Conservation (phyloP, 2,888 invertebrate genomes). For the Sussaba pulchella region DNA sequence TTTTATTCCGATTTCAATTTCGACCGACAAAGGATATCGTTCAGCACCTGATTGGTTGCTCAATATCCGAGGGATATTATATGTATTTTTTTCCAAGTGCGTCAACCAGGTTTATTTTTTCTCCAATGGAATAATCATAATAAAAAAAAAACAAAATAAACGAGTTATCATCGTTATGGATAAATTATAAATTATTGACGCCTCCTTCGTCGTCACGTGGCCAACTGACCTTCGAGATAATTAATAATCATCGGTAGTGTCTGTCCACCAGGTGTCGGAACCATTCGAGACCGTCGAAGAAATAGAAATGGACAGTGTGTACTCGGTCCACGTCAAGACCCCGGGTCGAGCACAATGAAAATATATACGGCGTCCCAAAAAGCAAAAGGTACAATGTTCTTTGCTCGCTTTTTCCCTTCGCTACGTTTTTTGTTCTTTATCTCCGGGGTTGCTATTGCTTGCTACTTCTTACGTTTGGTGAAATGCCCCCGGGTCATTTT, state of each 20-base stretch:
- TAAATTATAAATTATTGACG: constrained; percentile 5
- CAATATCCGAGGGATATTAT: no score
- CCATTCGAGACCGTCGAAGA: constrained; percentile 48
- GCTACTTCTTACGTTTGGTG: constrained; percentile 46
- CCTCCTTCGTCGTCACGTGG: constrained; percentile 1
- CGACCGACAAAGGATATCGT: background rate
- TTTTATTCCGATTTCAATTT: background rate
- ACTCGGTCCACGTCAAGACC: constrained; percentile 63
- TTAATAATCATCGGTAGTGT: constrained; percentile 56
- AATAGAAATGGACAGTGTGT: constrained; percentile 59
- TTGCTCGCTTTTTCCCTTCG: constrained; percentile 46
- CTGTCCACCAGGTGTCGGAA: constrained; percentile 41
- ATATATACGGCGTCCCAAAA: constrained; percentile 61
- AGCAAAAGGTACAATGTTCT: constrained; percentile 47
- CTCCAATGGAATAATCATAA: no score
- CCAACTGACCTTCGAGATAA: constrained; percentile 37
- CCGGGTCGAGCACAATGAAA: constrained; percentile 61
- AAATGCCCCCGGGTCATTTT: constrained; percentile 67
- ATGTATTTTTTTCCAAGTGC: no score
- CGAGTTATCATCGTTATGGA: background rate
- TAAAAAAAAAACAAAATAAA: background rate
- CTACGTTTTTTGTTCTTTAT: constrained; percentile 40
- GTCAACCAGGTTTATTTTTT: no score
- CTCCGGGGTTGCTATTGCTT: constrained; percentile 45
- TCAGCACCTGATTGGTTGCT: no score